These are phyloP conservation scores for Oscheius sp. DNA, from an alignment of 1,140 invertebrate genomes.

Conservation along the genomic window DNA sequence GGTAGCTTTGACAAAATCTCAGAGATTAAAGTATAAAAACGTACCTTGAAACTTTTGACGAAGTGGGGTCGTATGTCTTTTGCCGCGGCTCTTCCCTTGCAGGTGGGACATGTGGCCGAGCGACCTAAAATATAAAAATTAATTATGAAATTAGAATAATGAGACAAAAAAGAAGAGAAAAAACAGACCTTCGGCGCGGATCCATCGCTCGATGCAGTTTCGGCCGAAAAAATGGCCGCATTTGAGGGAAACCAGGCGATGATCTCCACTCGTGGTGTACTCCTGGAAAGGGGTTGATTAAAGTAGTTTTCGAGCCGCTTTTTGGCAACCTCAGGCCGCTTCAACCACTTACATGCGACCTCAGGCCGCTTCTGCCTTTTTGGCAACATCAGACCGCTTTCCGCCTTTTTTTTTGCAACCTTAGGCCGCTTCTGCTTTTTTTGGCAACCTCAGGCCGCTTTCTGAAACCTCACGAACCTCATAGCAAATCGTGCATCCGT, in stretches of 20 bases:
- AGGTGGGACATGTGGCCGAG: conserved; percentile 75
- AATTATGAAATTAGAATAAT: not conserved
- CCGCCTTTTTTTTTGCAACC: too few relatives aligned
- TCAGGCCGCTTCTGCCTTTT: too few relatives aligned
- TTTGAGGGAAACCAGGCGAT: conserved; percentile 76
- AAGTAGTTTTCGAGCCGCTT: not conserved
- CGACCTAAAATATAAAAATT: conserved; percentile 42
- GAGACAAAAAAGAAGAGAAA: too few relatives aligned
- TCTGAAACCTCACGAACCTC: too few relatives aligned
- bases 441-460: too few relatives aligned
- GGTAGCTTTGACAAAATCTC: not conserved
- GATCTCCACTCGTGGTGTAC: conserved; percentile 80
- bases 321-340: too few relatives aligned
- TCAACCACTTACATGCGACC: too few relatives aligned
- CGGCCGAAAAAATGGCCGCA: conserved; percentile 88
- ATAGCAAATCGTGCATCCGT: conserved; percentile 78
- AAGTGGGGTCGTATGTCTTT: conserved; percentile 76
- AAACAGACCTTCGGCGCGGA: conserved; percentile 61
- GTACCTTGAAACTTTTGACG: conserved; percentile 66
- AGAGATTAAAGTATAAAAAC: conserved; percentile 4
- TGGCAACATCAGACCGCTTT: too few relatives aligned
- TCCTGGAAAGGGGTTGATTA: conserved; percentile 67
- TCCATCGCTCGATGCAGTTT: conserved; percentile 78
- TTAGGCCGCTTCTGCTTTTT: too few relatives aligned
- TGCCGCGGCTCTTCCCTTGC: conserved; percentile 74